phyloP scores from a whole-genome alignment of 2,888 invertebrate species.

The Zygogramma bicolorata region DNA sequence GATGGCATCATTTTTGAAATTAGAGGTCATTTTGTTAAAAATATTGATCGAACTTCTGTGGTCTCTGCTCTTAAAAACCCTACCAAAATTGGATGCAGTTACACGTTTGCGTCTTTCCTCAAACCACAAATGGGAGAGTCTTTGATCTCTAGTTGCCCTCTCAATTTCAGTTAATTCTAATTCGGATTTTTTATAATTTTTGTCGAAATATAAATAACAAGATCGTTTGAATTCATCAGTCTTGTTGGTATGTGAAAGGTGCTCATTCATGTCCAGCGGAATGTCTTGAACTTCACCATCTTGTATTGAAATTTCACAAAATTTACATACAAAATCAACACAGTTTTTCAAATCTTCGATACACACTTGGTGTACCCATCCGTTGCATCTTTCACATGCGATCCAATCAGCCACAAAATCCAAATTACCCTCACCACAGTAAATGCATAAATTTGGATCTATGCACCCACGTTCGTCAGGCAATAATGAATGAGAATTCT shows the following conservation, averaged over 20 bases:
- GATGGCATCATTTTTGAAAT: background rate
- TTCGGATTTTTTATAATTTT: background rate
- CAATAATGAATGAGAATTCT: background rate
- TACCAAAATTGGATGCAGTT: constrained; percentile 14
- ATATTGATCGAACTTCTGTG: background rate
- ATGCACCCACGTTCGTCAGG: too few species aligned
- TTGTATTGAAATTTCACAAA: background rate
- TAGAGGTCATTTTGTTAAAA: background rate
- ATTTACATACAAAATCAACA: constrained; percentile 14
- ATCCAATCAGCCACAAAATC: constrained; percentile 24
- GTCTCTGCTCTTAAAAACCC: background rate
- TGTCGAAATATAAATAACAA: background rate
- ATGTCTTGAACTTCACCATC: background rate
- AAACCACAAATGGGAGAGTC: constrained; percentile 4
- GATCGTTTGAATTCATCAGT: background rate
- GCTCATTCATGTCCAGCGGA: background rate
- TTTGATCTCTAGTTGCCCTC: background rate
- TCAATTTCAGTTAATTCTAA: background rate
- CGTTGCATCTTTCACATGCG: constrained; percentile 24
- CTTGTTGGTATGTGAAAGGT: background rate
- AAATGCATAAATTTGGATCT: constrained; percentile 16
- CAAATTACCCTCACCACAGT: constrained; percentile 20
- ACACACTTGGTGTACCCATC: constrained; percentile 29
- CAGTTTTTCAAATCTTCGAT: constrained; percentile 4
- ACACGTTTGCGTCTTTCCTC: constrained; percentile 11